Evolutionary conservation across 1,140 invertebrate species (phyloP).

Genomic region (Conus ventricosus): DNA sequence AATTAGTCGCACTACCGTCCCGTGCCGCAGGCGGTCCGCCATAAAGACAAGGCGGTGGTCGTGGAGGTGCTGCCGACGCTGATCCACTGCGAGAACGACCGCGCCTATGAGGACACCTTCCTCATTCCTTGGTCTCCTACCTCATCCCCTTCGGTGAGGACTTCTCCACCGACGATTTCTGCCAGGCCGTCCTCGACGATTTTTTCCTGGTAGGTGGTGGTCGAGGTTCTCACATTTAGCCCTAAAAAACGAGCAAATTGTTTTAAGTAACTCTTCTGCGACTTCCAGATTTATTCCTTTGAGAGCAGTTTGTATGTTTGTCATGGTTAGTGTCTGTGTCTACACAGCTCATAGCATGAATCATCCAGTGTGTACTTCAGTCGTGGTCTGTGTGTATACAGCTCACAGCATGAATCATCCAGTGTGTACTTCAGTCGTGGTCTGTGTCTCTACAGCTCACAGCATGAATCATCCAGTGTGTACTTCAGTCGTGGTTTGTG

Average conservation of each 20-base stretch:
- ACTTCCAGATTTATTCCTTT: not conserved
- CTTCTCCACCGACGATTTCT: conserved; percentile 95
- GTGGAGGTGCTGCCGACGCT: conserved; percentile 91
- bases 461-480: no score
- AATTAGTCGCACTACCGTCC: no score
- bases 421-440: no score
- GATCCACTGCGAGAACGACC: conserved; percentile 91
- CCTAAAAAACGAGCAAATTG: not conserved
- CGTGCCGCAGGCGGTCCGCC: conserved; percentile 73
- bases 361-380: no score
- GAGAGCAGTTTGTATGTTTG: not conserved
- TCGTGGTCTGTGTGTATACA: no score
- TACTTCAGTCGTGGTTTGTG: no score
- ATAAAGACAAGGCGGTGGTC: conserved; percentile 88
- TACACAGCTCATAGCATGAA: no score
- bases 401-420: no score
- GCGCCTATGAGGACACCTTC: conserved; percentile 96
- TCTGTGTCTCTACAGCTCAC: no score
- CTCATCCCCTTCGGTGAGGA: conserved; percentile 93
- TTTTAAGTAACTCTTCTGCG: not conserved
- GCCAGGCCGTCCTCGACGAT: conserved; percentile 96
- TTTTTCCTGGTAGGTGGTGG: conserved; percentile 85
- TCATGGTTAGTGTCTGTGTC: not conserved
- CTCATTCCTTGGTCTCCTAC: conserved; percentile 91
- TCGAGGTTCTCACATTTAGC: not conserved